Evolutionary conservation across 2,888 invertebrate genomes (phyloP).

Genomic region (Eilema sororculum): DNA sequence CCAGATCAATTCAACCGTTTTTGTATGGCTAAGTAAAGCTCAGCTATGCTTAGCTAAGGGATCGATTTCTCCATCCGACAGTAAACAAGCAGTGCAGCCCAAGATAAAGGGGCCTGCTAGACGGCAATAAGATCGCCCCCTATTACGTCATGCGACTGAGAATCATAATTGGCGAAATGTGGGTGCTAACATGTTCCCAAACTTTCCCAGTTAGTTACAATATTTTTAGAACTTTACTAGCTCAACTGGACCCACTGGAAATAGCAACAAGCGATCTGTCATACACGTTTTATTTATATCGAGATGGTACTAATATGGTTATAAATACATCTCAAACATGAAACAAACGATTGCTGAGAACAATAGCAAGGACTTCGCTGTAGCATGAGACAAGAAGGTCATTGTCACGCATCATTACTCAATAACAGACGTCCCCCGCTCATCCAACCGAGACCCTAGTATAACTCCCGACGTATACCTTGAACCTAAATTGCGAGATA

Average conservation of each 20-base stretch:
- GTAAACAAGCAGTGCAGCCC: no score
- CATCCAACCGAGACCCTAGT: constrained; percentile 55
- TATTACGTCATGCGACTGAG: no score
- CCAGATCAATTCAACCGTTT: neutral
- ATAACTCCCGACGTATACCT: no score
- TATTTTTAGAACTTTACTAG: no score
- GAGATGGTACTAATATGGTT: constrained; percentile 35
- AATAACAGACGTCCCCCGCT: constrained; percentile 58
- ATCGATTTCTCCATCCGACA: no score
- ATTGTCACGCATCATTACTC: constrained; percentile 74
- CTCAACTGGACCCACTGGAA: neutral
- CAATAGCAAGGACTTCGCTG: constrained; percentile 58
- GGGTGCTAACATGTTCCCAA: neutral
- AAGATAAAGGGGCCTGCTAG: no score
- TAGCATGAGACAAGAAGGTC: constrained; percentile 66
- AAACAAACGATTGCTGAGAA: constrained; percentile 59
- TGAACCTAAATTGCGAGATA: no score
- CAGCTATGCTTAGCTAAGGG: no score
- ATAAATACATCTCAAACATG: constrained; percentile 47
- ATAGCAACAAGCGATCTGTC: neutral
- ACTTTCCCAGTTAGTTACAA: neutral
- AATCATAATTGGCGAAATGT: no score
- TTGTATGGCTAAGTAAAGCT: neutral
- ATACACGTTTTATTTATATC: constrained; percentile 16
- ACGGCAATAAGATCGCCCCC: no score